phyloP scores from a whole-genome alignment of 2,888 invertebrate species.

The Acanthosoma haemorrhoidale region DNA sequence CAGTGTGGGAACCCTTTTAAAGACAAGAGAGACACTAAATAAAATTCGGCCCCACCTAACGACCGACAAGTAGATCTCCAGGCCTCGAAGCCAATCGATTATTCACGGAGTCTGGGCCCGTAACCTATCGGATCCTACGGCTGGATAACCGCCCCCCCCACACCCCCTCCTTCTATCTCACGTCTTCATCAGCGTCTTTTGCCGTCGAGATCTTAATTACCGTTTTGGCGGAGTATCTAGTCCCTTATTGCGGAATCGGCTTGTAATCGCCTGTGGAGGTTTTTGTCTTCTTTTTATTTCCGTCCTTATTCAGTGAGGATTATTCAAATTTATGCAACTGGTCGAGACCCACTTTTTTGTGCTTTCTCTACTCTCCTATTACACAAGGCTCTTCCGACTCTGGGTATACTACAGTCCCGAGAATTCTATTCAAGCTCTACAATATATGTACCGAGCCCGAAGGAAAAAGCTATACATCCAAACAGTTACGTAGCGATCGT shows the following conservation, averaged over 20 bases:
- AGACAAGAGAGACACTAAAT: neutral
- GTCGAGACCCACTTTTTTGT: conserved; percentile 10
- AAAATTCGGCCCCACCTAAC: neutral
- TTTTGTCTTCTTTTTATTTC: no score
- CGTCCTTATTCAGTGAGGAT: neutral
- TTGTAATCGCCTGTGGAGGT: no score
- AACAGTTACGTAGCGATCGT: no score
- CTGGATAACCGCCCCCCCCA: neutral
- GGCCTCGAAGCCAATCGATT: neutral
- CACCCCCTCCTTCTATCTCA: no score
- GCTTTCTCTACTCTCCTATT: conserved; percentile 1
- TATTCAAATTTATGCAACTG: conserved; percentile 12
- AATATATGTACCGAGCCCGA: no score
- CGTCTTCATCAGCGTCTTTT: conserved; percentile 5
- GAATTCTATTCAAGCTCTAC: no score
- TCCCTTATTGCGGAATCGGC: no score
- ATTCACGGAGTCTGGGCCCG: neutral
- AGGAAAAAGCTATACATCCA: no score
- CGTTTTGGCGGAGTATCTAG: no score
- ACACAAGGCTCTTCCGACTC: neutral
- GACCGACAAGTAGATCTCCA: no score
- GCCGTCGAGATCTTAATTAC: no score
- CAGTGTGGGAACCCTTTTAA: conserved; percentile 1
- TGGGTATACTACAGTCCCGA: no score
- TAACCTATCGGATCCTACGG: neutral